Conservation (phyloP, 2,797 vertebrate species). For the Ctenopoma multispine region DNA sequence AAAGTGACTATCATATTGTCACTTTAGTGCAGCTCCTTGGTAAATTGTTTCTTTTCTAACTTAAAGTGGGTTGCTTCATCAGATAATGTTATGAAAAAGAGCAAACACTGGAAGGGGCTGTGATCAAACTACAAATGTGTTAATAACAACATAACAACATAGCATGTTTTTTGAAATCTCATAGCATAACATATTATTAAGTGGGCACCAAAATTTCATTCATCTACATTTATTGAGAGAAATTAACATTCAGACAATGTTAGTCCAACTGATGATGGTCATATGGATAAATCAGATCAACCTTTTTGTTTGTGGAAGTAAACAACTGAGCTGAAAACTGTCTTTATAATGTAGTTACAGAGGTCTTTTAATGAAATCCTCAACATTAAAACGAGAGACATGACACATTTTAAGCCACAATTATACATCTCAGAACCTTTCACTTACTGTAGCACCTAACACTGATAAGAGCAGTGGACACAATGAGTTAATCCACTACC, state of each 20-base stretch:
- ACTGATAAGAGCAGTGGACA: neutral
- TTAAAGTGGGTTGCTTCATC: neutral
- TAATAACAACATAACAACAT: neutral
- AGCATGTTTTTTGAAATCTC: neutral
- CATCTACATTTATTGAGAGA: neutral
- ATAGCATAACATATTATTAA: neutral
- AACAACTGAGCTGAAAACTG: neutral
- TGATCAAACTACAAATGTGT: neutral
- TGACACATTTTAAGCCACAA: no score
- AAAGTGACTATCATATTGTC: conserved; percentile 9
- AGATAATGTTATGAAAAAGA: neutral
- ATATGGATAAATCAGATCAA: neutral
- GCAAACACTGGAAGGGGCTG: neutral
- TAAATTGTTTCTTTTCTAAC: conserved; percentile 6
- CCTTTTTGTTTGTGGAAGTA: neutral
- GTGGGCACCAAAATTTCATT: neutral
- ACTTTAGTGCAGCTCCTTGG: neutral
- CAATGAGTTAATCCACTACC: neutral
- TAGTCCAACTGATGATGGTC: neutral
- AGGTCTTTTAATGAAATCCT: neutral
- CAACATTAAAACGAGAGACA: neutral
- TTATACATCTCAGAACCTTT: no score
- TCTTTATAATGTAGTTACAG: neutral
- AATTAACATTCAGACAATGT: neutral
- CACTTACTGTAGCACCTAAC: no score